A percentile compares a stretch with the other conserved stretches of the same genome.
These are phyloP conservation scores for Syngnathoides biaculeatus DNA, from an alignment of 2,113 vertebrate species.

Conservation along the genomic window DNA sequence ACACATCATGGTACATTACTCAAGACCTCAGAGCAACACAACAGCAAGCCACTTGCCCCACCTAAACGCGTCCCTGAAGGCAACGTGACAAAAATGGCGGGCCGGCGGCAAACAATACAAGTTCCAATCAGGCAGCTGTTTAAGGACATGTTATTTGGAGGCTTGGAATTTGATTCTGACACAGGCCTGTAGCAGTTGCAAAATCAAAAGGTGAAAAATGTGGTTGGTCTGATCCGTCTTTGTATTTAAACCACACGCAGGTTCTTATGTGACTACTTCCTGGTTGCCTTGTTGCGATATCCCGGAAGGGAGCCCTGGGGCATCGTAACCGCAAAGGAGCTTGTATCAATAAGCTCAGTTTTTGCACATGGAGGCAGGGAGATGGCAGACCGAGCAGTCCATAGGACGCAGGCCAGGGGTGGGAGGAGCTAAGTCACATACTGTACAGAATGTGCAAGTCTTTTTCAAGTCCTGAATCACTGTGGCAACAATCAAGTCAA, in stretches of 20 bases:
- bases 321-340: slow-evolving; percentile 8
- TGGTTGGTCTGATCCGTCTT: neutral
- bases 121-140: slow-evolving; percentile 8
- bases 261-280: neutral
- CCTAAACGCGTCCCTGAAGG: slow-evolving; percentile 31
- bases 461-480: neutral
- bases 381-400: too few species aligned
- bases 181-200: neutral
- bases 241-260: neutral
- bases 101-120: slow-evolving; percentile 26
- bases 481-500: neutral
- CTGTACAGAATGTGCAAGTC: neutral
- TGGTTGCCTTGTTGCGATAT: neutral
- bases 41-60: slow-evolving; percentile 24
- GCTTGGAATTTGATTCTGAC: neutral
- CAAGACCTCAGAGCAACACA: slow-evolving; percentile 55
- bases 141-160: slow-evolving; percentile 13
- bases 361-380: neutral
- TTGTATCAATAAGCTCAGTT: slow-evolving; percentile 1
- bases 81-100: slow-evolving; percentile 30
- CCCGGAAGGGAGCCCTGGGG: neutral
- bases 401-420: neutral
- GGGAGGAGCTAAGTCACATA: neutral
- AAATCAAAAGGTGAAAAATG: neutral
- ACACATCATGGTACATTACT: slow-evolving; percentile 61